phyloP scores from a whole-genome alignment of 2,113 vertebrate species.

The Microtus pennsylvanicus region DNA sequence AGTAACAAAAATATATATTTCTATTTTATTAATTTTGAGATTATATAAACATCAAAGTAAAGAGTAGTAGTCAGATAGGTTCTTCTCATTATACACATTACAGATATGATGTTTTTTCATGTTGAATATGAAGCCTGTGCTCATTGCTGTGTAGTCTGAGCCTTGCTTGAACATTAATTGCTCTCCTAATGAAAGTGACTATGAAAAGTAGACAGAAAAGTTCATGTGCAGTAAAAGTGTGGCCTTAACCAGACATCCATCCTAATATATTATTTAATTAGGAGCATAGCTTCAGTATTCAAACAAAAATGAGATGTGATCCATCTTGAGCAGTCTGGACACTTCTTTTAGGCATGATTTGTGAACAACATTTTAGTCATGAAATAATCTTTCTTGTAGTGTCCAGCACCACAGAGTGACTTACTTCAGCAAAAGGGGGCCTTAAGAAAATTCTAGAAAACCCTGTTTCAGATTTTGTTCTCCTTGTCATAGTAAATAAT shows the following conservation, averaged over 20 bases:
- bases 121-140: constrained; percentile 69
- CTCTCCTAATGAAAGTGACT: constrained; percentile 43
- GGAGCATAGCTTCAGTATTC: constrained; percentile 63
- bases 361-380: constrained; percentile 60
- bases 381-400: constrained; percentile 65
- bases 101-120: constrained; percentile 40
- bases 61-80: constrained; percentile 30
- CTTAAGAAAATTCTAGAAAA: constrained; percentile 82
- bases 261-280: constrained; percentile 63
- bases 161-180: constrained; percentile 76
- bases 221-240: constrained; percentile 44
- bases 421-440: constrained; percentile 70
- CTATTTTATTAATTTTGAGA: constrained; percentile 60
- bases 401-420: constrained; percentile 78
- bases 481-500: constrained; percentile 81
- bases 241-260: constrained; percentile 24
- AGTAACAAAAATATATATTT: constrained; percentile 64
- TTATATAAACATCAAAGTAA: constrained; percentile 50
- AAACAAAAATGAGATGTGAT: constrained; percentile 6
- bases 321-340: constrained; percentile 45
- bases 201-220: constrained; percentile 64
- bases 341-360: constrained; percentile 8
- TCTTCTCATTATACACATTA: constrained; percentile 16
- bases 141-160: constrained; percentile 63
- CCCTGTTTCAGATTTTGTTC: constrained; percentile 82